Percentiles rank a stretch among this genome's conserved stretches.
These are phyloP conservation scores for Crossaster papposus DNA, from an alignment of 53 echinoderm and acorn worm genomes.

Conservation along the genomic window DNA sequence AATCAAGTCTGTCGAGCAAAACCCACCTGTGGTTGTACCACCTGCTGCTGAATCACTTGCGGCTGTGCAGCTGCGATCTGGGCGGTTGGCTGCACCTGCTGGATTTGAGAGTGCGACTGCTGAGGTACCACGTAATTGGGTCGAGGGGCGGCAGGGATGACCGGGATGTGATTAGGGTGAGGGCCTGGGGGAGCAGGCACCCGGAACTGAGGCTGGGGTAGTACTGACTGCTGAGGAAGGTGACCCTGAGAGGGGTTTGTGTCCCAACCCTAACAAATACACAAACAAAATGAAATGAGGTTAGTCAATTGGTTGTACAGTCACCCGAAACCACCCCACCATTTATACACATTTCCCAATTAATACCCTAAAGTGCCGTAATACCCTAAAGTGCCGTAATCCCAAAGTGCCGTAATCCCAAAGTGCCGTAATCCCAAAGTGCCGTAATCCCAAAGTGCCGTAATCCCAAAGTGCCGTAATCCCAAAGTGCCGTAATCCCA, in stretches of 20 bases:
- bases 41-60: conserved; percentile 49
- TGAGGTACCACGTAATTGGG: conserved; percentile 40
- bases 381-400: too few relatives aligned
- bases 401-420: too few relatives aligned
- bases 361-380: too few relatives aligned
- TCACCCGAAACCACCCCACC: too few relatives aligned
- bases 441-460: too few relatives aligned
- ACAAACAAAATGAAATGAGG: not conserved
- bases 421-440: too few relatives aligned
- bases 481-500: too few relatives aligned
- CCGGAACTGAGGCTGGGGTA: conserved; percentile 62
- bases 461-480: too few relatives aligned
- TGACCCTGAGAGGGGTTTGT: conserved; percentile 29
- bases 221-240: conserved; percentile 36
- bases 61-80: conserved; percentile 40
- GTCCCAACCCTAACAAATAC: conserved; percentile 24
- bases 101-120: conserved; percentile 26
- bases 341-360: too few relatives aligned
- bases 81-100: conserved; percentile 28
- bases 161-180: conserved; percentile 44
- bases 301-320: not conserved
- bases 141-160: conserved; percentile 21
- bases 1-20: not conserved
- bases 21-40: conserved; percentile 53
- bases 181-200: conserved; percentile 49